phyloP scores from a whole-genome alignment of 92 coral and sea anemone species.

The Porites evermanni region DNA sequence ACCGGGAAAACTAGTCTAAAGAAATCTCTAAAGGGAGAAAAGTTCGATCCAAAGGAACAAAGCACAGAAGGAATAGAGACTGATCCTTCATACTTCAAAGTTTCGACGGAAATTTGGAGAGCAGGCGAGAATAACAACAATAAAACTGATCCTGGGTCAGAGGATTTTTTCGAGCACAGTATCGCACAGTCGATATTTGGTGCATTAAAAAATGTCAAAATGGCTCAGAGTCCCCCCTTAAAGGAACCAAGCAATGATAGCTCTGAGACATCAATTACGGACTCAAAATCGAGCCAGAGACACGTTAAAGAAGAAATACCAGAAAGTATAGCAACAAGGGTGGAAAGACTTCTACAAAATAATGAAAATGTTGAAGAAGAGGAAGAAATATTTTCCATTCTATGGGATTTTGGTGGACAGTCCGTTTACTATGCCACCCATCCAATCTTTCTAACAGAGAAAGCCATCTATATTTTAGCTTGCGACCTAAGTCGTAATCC shows the following conservation, averaged over 20 bases:
- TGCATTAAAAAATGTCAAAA: neutral
- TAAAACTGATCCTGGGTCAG: neutral
- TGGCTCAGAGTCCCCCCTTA: too few relatives aligned
- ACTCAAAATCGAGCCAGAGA: neutral
- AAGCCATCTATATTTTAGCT: slow-evolving; percentile 56
- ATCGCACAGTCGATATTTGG: neutral
- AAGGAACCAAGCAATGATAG: neutral
- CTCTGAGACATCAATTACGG: neutral
- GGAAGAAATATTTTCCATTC: slow-evolving; percentile 21
- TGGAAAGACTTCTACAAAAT: neutral
- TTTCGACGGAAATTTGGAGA: slow-evolving; percentile 14
- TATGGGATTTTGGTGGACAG: slow-evolving; percentile 79
- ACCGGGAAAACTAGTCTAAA: slow-evolving; percentile 3
- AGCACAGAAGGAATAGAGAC: slow-evolving; percentile 11
- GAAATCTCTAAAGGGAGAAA: slow-evolving; percentile 8
- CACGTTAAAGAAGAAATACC: neutral
- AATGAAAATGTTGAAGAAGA: neutral
- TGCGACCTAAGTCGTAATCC: slow-evolving; percentile 39
- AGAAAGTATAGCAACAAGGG: slow-evolving; percentile 18
- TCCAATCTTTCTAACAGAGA: slow-evolving; percentile 57
- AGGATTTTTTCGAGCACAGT: neutral
- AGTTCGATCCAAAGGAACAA: neutral
- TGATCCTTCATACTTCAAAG: neutral
- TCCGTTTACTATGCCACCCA: slow-evolving; percentile 62
- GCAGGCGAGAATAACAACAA: neutral